Evolutionary conservation across 2,888 invertebrate species (phyloP).

Genomic region (Macroteleia sp.): DNA sequence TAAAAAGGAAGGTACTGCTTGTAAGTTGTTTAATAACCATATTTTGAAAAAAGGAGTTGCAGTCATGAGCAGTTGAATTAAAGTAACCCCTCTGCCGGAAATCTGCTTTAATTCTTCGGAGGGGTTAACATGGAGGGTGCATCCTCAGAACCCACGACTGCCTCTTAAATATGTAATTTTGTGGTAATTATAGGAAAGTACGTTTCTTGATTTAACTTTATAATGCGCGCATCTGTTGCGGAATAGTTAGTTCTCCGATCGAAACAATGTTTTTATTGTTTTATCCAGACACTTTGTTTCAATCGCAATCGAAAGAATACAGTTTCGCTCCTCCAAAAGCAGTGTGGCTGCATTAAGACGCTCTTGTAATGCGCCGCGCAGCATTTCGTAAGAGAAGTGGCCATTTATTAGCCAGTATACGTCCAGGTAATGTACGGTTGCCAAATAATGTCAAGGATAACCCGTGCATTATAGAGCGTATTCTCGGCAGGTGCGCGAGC

Average conservation of each 20-base stretch:
- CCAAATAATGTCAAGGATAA: slow-evolving; percentile 81
- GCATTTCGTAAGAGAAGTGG: slow-evolving; percentile 73
- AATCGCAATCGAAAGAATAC: slow-evolving; percentile 40
- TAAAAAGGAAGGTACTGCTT: background rate
- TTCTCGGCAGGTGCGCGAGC: slow-evolving; percentile 64
- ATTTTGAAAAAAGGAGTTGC: slow-evolving; percentile 25
- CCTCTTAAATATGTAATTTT: slow-evolving; percentile 28
- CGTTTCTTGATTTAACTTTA: slow-evolving; percentile 50
- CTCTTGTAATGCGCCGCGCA: slow-evolving; percentile 32
- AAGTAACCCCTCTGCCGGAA: slow-evolving; percentile 67
- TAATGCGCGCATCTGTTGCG: slow-evolving; percentile 44
- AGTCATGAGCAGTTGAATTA: slow-evolving; percentile 62
- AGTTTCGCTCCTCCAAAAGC: slow-evolving; percentile 56
- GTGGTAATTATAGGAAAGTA: slow-evolving; percentile 35
- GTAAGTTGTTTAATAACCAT: slow-evolving; percentile 22
- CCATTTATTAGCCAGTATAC: slow-evolving; percentile 69
- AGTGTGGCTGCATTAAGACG: slow-evolving; percentile 42
- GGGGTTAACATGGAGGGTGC: slow-evolving; percentile 37
- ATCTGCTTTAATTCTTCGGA: slow-evolving; percentile 21
- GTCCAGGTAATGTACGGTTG: slow-evolving; percentile 72
- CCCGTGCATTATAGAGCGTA: slow-evolving; percentile 70
- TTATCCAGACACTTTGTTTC: slow-evolving; percentile 19
- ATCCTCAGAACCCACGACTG: slow-evolving; percentile 25
- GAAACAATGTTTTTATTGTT: slow-evolving; percentile 41
- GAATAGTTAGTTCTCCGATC: slow-evolving; percentile 17